Conservation (phyloP, 2,888 invertebrate genomes). For the Malthinus flaveolus region DNA sequence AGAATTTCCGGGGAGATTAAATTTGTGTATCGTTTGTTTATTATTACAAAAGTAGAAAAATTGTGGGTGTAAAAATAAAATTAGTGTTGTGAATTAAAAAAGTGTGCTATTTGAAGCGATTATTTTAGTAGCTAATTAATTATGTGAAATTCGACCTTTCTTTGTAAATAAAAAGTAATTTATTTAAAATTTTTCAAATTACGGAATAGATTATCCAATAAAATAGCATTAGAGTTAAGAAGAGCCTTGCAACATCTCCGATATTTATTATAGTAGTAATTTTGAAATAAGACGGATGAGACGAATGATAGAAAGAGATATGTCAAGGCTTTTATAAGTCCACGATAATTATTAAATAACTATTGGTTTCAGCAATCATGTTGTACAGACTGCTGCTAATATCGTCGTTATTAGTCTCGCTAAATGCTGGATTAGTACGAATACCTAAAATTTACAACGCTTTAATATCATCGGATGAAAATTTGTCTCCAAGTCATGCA, state of each 20-base stretch:
- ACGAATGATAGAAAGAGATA: not conserved
- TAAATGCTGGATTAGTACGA: constrained; percentile 58
- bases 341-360: not conserved
- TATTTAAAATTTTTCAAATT: no score
- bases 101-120: no score
- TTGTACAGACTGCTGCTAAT: constrained; percentile 33
- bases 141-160: no score
- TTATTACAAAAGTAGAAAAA: no score
- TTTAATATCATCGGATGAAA: constrained; percentile 76
- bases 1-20: no score
- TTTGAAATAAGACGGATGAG: not conserved
- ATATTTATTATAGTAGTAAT: not conserved
- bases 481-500: constrained; percentile 73
- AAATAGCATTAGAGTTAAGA: no score
- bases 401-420: constrained; percentile 32
- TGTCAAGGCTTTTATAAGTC: constrained; percentile 1
- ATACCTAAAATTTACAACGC: constrained; percentile 81
- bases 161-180: no score
- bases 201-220: no score
- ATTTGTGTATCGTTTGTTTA: no score
- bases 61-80: no score
- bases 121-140: no score
- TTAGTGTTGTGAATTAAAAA: not conserved
- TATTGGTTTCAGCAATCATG: not conserved
- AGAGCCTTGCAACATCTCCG: no score